phyloP scores from a whole-genome alignment of 2,888 invertebrate species.

The Phaedon cochleariae region DNA sequence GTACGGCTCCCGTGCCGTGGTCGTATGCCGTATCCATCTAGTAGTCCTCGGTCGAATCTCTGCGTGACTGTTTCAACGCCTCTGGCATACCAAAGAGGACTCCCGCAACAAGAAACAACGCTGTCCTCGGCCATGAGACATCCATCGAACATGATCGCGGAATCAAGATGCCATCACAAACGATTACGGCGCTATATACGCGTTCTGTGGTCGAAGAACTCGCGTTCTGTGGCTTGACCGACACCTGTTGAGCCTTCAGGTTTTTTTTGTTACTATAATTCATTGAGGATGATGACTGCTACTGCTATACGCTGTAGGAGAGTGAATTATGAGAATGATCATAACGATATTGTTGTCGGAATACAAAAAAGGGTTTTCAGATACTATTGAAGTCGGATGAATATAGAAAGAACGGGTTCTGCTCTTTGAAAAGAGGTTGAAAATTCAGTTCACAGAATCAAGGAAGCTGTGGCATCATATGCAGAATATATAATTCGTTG shows the following conservation, averaged over 20 bases:
- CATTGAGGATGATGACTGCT: too few relatives aligned
- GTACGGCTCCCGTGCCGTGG: constrained; percentile 49
- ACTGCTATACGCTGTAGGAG: too few relatives aligned
- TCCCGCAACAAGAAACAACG: background rate
- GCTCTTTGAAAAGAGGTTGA: too few relatives aligned
- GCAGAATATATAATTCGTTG: too few relatives aligned
- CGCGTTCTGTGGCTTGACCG: background rate
- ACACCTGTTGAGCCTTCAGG: background rate
- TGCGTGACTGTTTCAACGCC: constrained; percentile 39
- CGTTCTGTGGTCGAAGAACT: background rate
- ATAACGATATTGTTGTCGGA: too few relatives aligned
- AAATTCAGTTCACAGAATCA: too few relatives aligned
- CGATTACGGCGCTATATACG: background rate
- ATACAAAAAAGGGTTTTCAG: too few relatives aligned
- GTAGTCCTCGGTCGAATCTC: constrained; percentile 18
- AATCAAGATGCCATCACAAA: constrained; percentile 11
- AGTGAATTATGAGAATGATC: too few relatives aligned
- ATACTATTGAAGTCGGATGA: too few relatives aligned
- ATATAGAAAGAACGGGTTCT: too few relatives aligned
- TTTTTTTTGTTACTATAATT: background rate
- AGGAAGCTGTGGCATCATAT: too few relatives aligned
- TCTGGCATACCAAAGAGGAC: constrained; percentile 38
- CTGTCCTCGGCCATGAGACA: constrained; percentile 3
- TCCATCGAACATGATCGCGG: constrained; percentile 5
- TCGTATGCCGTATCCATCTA: constrained; percentile 26